Percentiles rank a stretch among this genome's conserved stretches.
Conservation (phyloP, 2,888 invertebrate genomes). For the Nomada hirtipes region DNA sequence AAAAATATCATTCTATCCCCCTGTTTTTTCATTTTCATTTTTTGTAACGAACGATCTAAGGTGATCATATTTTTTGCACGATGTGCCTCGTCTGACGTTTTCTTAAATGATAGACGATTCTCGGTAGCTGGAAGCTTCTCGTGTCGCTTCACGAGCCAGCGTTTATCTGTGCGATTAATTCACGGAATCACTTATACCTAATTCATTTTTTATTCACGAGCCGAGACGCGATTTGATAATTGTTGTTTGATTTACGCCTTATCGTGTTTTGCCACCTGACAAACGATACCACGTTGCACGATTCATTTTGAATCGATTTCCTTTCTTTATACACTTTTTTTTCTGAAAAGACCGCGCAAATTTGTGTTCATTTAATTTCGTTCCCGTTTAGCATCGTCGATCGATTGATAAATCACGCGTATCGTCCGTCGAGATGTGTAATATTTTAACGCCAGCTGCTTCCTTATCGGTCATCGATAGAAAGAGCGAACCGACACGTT, state of each 20-base stretch:
- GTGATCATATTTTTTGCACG: conserved; percentile 21
- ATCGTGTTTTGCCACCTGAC: background rate
- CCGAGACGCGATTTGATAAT: conserved; percentile 37
- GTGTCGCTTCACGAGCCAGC: conserved; percentile 45
- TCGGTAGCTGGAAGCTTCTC: conserved; percentile 50
- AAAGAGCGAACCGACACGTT: background rate
- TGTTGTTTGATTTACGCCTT: conserved; percentile 27
- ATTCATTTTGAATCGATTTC: background rate
- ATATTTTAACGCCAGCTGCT: background rate
- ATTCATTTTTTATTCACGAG: conserved; percentile 33
- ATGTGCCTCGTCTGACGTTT: conserved; percentile 47
- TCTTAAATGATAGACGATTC: conserved; percentile 31
- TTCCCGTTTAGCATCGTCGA: background rate
- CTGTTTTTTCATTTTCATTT: too few species aligned
- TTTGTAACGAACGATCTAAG: background rate
- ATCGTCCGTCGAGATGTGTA: background rate
- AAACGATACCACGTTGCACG: background rate
- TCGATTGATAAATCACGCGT: background rate
- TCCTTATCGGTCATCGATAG: background rate
- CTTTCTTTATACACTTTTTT: background rate
- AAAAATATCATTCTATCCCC: conserved; percentile 14
- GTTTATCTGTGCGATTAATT: conserved; percentile 62
- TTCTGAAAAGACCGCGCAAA: background rate
- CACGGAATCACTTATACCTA: conserved; percentile 38
- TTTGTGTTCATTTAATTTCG: background rate